Evolutionary conservation across 2,113 vertebrate species (phyloP).

Genomic region (Artemisiospiza belli): DNA sequence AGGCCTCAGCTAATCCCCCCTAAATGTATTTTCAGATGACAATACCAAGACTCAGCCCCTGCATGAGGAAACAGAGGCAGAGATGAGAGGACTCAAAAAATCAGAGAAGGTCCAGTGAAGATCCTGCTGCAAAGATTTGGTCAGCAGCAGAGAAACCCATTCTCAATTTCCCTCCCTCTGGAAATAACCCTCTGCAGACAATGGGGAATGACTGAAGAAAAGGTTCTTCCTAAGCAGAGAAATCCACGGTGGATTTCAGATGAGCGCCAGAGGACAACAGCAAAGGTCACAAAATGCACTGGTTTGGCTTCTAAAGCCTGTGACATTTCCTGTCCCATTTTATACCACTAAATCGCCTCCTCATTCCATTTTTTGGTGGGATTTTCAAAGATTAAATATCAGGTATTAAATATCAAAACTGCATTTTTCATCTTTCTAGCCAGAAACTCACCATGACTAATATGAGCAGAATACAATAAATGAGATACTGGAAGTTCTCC

Average conservation of each 20-base stretch:
- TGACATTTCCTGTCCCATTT: constrained; percentile 20
- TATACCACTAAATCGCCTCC: constrained; percentile 35
- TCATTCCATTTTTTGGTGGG: not conserved
- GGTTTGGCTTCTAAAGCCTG: constrained; percentile 40
- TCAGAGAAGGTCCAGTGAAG: not conserved
- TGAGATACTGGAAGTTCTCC: not conserved
- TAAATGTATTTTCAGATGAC: not conserved
- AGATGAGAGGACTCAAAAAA: not conserved
- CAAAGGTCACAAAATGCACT: not conserved
- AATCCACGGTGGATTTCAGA: not conserved
- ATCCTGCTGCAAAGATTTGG: not conserved
- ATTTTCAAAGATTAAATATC: constrained; percentile 38
- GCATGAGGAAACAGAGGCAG: not conserved
- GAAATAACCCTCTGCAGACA: constrained; percentile 14
- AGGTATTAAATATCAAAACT: constrained; percentile 55
- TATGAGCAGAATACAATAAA: not conserved
- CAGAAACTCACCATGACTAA: constrained; percentile 17
- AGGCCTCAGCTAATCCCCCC: not conserved
- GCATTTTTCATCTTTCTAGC: constrained; percentile 48
- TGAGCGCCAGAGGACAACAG: not conserved
- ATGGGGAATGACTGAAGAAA: not conserved
- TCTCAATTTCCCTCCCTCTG: not conserved
- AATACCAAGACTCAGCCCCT: not conserved
- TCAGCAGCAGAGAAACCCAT: not conserved
- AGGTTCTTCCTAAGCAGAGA: not conserved